Evolutionary conservation across 2,113 vertebrate genomes (phyloP), one percentile per base, ranked within the genome.

Genomic region (Catharus bicknelli): DNA sequence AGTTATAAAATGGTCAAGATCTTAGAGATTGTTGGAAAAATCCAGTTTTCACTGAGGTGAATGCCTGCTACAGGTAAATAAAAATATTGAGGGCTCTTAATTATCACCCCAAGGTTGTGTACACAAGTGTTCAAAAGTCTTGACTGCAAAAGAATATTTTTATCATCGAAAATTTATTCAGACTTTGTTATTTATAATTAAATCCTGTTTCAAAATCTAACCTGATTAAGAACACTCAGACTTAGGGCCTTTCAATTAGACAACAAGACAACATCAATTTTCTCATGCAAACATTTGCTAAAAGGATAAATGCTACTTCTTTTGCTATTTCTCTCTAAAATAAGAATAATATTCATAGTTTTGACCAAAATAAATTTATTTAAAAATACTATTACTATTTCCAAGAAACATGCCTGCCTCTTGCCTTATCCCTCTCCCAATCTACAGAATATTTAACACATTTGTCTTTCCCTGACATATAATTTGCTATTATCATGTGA

Each of bases 401-500:
- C 42, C 51, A 64, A 66, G 34, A 76, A 9, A 15, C 2, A 0
- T 53, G 29, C 25, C 62, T 73, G 27, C 50, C 42, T 68, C n/a
- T 76, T 77, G 40, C 51, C 59, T 88, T 87, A 81, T n/a, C 70
- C 21, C 16, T 77, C 83, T n/a, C 43, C n/a, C 32, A 79, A 68
- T 81, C 81, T 86, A 34, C 20, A 20, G 7, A 83, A 53, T 62
- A 55, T 88, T 88, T 84, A 90, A 92, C 90, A 87, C 66, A 77
- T 90, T 91, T 94, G 85, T 94, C 88, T 85, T 68, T 83, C 83
- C 90, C 62, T 96, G 90, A 93, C 91, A 88, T 58, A 87, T 32
- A 88, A 91, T 95, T 95, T 81, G 91, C 69, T 36, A 93, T n/a
- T 53, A 88, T 34, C 89, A 67, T 4, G 42, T 80, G 88, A 86